These are phyloP conservation scores for Octomys mimax DNA, from an alignment of 2,797 vertebrate species.

Conservation along the genomic window DNA sequence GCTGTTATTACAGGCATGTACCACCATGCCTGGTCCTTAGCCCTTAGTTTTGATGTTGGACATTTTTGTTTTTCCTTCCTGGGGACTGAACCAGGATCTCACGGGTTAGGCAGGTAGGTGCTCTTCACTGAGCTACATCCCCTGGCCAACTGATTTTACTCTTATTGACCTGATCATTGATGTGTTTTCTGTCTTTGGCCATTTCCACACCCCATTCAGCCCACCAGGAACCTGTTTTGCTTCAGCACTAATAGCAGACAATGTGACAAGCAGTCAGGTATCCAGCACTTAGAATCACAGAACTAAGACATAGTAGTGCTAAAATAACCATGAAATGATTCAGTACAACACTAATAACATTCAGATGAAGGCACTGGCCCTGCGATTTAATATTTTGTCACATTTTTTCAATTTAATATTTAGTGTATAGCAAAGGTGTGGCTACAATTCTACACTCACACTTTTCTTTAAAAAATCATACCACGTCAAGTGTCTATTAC, in stretches of 20 bases:
- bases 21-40: background rate
- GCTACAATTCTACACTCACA: slow-evolving; percentile 20
- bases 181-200: background rate
- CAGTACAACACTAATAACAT: background rate
- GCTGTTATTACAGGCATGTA: background rate
- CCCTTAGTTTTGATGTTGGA: background rate
- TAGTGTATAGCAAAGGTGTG: background rate
- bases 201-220: background rate
- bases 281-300: background rate
- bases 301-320: background rate
- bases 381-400: slow-evolving; percentile 46
- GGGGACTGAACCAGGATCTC: background rate
- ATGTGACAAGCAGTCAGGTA: background rate
- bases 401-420: slow-evolving; percentile 59
- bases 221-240: background rate
- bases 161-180: background rate
- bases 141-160: background rate
- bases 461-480: background rate
- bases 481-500: background rate
- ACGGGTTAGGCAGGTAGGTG: background rate
- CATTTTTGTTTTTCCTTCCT: background rate
- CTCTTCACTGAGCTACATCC: background rate
- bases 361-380: background rate
- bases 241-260: background rate
- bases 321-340: background rate